Conservation (phyloP, 2,888 invertebrate genomes). For the Trichopria drosophilae region DNA sequence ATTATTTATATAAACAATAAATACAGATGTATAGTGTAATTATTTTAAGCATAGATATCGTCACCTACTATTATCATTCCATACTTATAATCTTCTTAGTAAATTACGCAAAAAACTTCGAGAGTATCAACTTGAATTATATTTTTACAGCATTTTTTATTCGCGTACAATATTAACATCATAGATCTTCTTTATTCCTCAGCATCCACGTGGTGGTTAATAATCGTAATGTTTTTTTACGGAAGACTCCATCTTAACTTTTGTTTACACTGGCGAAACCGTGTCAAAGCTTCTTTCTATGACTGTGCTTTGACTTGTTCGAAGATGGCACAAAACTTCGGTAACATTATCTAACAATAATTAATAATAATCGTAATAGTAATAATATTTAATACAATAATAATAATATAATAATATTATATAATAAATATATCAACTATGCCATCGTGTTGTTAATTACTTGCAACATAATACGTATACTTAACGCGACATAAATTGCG, state of each 20-base stretch:
- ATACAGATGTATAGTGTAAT: neutral
- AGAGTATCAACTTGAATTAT: neutral
- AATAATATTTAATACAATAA: no score
- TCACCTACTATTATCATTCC: neutral
- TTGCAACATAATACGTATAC: no score
- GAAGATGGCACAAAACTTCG: slow-evolving; percentile 47
- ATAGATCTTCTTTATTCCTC: slow-evolving; percentile 2
- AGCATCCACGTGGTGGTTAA: no score
- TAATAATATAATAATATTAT: no score
- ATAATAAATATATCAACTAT: no score
- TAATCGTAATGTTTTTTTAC: no score
- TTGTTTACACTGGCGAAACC: slow-evolving; percentile 31
- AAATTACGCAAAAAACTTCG: neutral
- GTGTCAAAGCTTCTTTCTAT: slow-evolving; percentile 31
- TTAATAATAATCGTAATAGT: no score
- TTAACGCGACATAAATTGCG: no score
- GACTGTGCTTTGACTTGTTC: slow-evolving; percentile 41
- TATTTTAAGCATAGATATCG: neutral
- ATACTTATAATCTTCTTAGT: neutral
- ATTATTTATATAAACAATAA: neutral
- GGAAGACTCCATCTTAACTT: no score
- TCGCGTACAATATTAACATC: neutral
- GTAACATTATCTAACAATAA: slow-evolving; percentile 38
- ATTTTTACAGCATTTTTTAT: no score
- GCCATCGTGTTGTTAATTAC: no score